A percentile compares a stretch with the other conserved stretches of the same genome.
phyloP scores from a whole-genome alignment of 2,797 vertebrate genomes.

The Coregonus sp. region DNA sequence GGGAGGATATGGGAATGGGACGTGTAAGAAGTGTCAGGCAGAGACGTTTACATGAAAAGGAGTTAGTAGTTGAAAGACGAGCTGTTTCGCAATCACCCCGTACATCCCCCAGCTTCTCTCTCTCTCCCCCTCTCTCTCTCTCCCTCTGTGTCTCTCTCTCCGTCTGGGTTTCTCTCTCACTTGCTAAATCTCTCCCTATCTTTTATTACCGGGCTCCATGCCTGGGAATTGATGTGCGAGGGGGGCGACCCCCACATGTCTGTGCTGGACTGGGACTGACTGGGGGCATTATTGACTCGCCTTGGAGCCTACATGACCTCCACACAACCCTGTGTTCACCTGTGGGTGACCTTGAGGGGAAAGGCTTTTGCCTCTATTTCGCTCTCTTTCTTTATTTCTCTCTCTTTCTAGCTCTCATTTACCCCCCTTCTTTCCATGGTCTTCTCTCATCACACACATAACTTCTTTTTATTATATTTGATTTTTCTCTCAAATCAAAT shows the following conservation, averaged over 20 bases:
- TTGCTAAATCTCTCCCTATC: conserved; percentile 36
- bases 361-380: conserved; percentile 37
- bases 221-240: conserved; percentile 80
- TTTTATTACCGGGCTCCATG: conserved; percentile 86
- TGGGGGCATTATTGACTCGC: conserved; percentile 94
- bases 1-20: conserved; percentile 72
- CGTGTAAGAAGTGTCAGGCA: conserved; percentile 94
- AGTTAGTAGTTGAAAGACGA: conserved; percentile 91
- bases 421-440: conserved; percentile 32
- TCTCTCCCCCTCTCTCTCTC: not conserved
- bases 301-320: conserved; percentile 75
- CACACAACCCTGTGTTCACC: conserved; percentile 78
- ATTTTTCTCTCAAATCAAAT: no score
- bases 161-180: conserved; percentile 32
- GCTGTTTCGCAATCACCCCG: conserved; percentile 91
- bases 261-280: conserved; percentile 65
- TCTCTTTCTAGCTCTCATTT: conserved; percentile 13
- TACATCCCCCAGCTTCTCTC: conserved; percentile 76
- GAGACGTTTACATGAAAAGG: conserved; percentile 99
- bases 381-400: conserved; percentile 3
- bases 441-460: conserved; percentile 15
- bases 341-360: conserved; percentile 98
- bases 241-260: conserved; percentile 84
- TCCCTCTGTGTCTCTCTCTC: not conserved
- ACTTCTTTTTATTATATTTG: no score